Base-by-base conservation (phyloP, 2,113 vertebrate species). In the Phaethornis superciliosus region DNA sequence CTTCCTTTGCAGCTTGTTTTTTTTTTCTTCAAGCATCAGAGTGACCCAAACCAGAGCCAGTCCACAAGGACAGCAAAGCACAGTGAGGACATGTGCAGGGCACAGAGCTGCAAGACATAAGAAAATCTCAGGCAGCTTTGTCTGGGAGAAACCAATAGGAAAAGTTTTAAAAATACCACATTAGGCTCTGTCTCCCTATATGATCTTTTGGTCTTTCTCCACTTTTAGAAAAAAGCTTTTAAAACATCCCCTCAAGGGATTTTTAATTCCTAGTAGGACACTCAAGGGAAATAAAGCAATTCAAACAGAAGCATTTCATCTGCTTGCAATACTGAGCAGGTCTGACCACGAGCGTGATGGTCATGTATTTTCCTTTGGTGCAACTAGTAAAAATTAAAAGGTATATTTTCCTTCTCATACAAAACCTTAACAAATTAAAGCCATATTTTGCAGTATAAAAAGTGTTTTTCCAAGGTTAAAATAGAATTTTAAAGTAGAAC, bases 1-100 rank as follows among this genome's bases (percentile, higher is more conserved):
- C 42, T 89, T 81, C 55, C 16, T 80, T 77, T 90, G 22, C 18
- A 69, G 12, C 12, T 72, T 37, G 42, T 37, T 12, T 40, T 40
- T 40, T 40, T 44, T 81, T 81, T 84, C 46, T 37, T 78, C 22
- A 6, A 4, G 17, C 54, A 64, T 27, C 12, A 20, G 10, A 77
- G 20, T 55, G 64, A 75, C 13, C 40, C 1, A 1, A 88, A 85
- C 33, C 15, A 84, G 44, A 60, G 13, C 64, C 75, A 0, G 0
- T 51, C 69, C 46, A 55, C 37, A 37, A 56, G 22, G 51, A 46
- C 60, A 62, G 51, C 56, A 79, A 65, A 55, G 37, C 8, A 6
- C 46, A 59, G 54, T 12, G 46, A 74, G 51, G 24, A 70, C 8
- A 3, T 3, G 40, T n/a, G 27, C 17, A 51, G 33, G 21, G 21